Evolutionary conservation across 2,888 invertebrate species (phyloP), one percentile per base, ranked within the genome.

Genomic region (Pegoplata infirma): DNA sequence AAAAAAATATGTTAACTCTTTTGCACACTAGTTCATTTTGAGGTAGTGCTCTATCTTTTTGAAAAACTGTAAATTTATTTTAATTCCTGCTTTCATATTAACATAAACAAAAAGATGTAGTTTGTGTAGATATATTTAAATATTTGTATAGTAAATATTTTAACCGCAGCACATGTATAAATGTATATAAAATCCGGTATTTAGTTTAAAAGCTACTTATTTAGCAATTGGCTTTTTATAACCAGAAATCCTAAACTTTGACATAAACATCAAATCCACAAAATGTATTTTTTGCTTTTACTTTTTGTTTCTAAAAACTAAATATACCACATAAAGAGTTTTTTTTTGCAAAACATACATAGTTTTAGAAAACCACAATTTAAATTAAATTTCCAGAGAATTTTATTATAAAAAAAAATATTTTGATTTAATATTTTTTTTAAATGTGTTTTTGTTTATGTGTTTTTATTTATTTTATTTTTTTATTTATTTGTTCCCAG

Each of bases 181-280:
- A n/a, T n/a, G n/a, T n/a, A n/a, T n/a, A n/a, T n/a, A n/a, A n/a
- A n/a, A n/a, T n/a, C n/a, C n/a, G n/a, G 32, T 7, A 3, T 61
- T 56, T 32, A 46, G 28, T 5, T 19, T 32, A 17, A 47, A 28
- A 47, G n/a, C 28, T 28, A 61, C 47, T 61, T 61, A 61, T 32
- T 47, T 32, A 61, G 61, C 61, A 61, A 61, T 61, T 61, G 47
- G 32, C 47, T 49, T 47, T 61, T 61, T 61, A 47, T 61, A 5
- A 2, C 12, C 6, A 12, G 25, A 14, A 25, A 59, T 28, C 12
- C 59, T 46, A 46, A 28, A 46, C 25, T 44, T 58, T 40, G 40
- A 6, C 58, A 47, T 46, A 25, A 59, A 25, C n/a, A 23, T 59
- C 3, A 59, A 59, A 46, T n/a, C 3, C 6, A 12, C n/a, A 51